These are phyloP conservation scores for Pedetes capensis DNA, from an alignment of 2,113 vertebrate species.

Conservation along the genomic window DNA sequence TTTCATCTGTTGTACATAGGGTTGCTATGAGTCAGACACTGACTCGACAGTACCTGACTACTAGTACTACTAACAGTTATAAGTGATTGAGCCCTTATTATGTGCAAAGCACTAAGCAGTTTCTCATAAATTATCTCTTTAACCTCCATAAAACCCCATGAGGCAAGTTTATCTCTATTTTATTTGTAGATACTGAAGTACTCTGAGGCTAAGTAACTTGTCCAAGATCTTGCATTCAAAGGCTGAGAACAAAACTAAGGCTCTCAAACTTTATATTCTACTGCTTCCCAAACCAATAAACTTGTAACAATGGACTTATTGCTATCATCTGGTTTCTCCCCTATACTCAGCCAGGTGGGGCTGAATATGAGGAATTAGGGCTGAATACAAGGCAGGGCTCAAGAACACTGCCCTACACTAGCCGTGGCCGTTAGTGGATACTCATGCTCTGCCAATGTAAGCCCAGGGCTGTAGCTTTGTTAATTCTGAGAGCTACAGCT, in stretches of 20 bases:
- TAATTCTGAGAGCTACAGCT: not conserved
- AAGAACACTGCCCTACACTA: not conserved
- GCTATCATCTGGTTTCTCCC: not conserved
- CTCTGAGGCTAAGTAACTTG: not conserved
- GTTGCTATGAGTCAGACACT: no score
- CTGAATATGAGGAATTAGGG: not conserved
- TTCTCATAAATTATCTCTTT: not conserved
- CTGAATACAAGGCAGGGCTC: not conserved
- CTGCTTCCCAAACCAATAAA: not conserved
- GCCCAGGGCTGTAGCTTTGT: not conserved
- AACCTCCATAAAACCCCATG: not conserved
- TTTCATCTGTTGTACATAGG: no score
- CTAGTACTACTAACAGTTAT: no score
- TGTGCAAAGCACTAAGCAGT: not conserved
- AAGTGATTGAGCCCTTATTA: not conserved
- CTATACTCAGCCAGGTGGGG: not conserved
- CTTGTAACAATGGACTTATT: not conserved
- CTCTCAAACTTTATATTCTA: not conserved
- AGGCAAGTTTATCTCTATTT: not conserved
- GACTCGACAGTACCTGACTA: no score
- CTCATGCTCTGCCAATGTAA: not conserved
- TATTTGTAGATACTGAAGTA: not conserved
- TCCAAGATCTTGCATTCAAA: not conserved
- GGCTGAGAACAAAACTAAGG: no score
- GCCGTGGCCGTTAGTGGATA: fast-evolving